Evolutionary conservation across 1,140 invertebrate genomes (phyloP).

Genomic region (Dendrolimus kikuchii): DNA sequence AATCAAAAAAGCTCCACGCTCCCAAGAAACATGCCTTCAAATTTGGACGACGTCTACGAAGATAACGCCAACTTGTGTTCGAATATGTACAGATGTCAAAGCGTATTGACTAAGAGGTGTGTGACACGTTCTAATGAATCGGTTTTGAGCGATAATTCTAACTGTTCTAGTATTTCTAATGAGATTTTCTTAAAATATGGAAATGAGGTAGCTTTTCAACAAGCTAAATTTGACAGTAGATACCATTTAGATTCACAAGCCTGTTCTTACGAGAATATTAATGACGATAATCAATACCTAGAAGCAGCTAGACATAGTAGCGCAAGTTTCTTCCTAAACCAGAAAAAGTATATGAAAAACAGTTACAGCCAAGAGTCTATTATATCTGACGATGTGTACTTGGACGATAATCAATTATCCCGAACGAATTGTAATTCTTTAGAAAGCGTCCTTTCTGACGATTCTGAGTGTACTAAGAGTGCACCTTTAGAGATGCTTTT

Average conservation of each 20-base stretch:
- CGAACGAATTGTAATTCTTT: slow-evolving; percentile 79
- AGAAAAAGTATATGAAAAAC: slow-evolving; percentile 70
- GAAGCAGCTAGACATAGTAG: slow-evolving; percentile 73
- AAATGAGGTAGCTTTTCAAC: slow-evolving; percentile 65
- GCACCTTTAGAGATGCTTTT: slow-evolving; percentile 82
- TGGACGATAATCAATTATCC: slow-evolving; percentile 75
- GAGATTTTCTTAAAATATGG: slow-evolving; percentile 70
- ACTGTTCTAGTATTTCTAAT: slow-evolving; percentile 68
- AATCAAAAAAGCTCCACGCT: slow-evolving; percentile 66
- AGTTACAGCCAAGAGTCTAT: slow-evolving; percentile 82
- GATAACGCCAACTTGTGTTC: slow-evolving; percentile 33
- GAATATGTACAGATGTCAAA: slow-evolving; percentile 64
- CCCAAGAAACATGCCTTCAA: slow-evolving; percentile 69
- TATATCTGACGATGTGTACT: slow-evolving; percentile 78
- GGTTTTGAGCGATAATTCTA: slow-evolving; percentile 66
- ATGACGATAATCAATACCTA: slow-evolving; percentile 52
- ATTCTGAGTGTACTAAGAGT: slow-evolving; percentile 83
- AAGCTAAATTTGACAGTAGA: slow-evolving; percentile 59
- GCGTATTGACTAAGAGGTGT: slow-evolving; percentile 65
- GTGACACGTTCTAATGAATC: slow-evolving; percentile 68
- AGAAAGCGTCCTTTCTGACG: slow-evolving; percentile 85
- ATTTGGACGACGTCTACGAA: slow-evolving; percentile 60
- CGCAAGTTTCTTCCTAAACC: slow-evolving; percentile 78
- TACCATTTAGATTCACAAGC: slow-evolving; percentile 66
- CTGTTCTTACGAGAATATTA: slow-evolving; percentile 65